A percentile compares a stretch with the other conserved stretches of the same genome.
Evolutionary conservation across 2,888 invertebrate species (phyloP).

Genomic region (Laspeyria flexula): DNA sequence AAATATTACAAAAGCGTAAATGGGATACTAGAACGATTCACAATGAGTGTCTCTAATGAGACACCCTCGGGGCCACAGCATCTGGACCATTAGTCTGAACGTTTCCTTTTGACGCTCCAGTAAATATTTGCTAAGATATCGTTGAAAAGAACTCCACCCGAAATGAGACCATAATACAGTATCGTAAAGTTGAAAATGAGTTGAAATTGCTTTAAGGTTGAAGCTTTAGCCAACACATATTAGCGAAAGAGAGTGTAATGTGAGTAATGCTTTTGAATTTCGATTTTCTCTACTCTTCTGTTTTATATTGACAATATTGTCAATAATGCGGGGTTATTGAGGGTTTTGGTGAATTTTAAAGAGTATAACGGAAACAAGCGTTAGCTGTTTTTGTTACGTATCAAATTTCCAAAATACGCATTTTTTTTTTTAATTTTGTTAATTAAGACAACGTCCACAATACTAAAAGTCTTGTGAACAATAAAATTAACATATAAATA

Average conservation of each 20-base stretch:
- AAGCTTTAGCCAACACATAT: constrained; percentile 22
- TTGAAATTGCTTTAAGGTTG: constrained; percentile 6
- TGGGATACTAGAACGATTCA: constrained; percentile 38
- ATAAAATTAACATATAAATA: too few relatives aligned
- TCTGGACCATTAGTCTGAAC: constrained; percentile 56
- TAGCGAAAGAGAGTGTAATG: constrained; percentile 6
- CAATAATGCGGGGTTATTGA: background rate
- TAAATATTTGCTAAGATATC: constrained; percentile 60
- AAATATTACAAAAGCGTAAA: constrained; percentile 33
- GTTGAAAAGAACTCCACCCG: constrained; percentile 15
- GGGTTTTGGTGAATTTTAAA: background rate
- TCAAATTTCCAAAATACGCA: too few relatives aligned
- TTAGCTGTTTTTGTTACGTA: too few relatives aligned
- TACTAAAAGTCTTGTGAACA: too few relatives aligned
- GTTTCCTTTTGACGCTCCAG: constrained; percentile 60
- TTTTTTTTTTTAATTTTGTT: too few relatives aligned
- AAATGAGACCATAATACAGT: constrained; percentile 22
- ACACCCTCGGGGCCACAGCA: constrained; percentile 35
- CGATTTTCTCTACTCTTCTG: background rate
- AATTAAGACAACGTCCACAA: too few relatives aligned
- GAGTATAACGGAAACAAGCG: too few relatives aligned
- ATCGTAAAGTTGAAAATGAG: constrained; percentile 22
- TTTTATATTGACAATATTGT: background rate
- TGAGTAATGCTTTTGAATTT: constrained; percentile 17
- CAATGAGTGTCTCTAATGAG: constrained; percentile 58